These are phyloP conservation scores for Heliornis fulica DNA, from an alignment of 2,113 vertebrate species.

Conservation along the genomic window DNA sequence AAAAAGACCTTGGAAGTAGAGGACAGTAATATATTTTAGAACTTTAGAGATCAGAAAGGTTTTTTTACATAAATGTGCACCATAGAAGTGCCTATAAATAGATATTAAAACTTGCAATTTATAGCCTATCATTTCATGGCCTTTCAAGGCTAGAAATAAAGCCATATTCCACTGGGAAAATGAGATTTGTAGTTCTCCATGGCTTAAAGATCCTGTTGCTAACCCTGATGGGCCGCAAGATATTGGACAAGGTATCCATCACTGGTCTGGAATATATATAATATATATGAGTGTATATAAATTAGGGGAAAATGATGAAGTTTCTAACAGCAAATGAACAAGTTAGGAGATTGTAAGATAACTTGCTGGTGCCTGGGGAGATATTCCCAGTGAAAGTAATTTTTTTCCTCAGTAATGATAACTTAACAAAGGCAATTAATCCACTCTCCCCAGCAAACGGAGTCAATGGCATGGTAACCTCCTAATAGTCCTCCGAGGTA, in stretches of 20 bases:
- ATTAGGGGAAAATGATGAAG: not conserved
- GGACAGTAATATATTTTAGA: slow-evolving; percentile 44
- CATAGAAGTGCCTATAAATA: slow-evolving; percentile 54
- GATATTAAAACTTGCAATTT: slow-evolving; percentile 62
- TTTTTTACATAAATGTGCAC: slow-evolving; percentile 39
- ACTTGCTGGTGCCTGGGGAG: not conserved
- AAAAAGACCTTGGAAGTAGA: slow-evolving; percentile 47
- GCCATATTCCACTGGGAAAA: slow-evolving; percentile 44
- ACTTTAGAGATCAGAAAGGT: slow-evolving; percentile 40
- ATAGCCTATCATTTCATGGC: slow-evolving; percentile 57
- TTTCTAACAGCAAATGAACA: slow-evolving; percentile 1
- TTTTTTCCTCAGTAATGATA: slow-evolving; percentile 1
- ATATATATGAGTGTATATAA: not conserved
- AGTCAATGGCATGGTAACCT: not conserved
- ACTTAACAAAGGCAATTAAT: slow-evolving; percentile 54
- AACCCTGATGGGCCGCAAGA: slow-evolving; percentile 19
- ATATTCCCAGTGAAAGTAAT: not conserved
- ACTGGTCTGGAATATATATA: not conserved
- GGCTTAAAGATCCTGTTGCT: slow-evolving; percentile 26
- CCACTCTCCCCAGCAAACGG: not conserved
- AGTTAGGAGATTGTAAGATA: not conserved
- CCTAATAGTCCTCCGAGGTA: not conserved
- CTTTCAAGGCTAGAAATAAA: slow-evolving; percentile 65
- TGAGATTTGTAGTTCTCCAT: slow-evolving; percentile 57
- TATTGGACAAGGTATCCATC: slow-evolving; percentile 3